Base-by-base conservation (phyloP, 1,140 invertebrate genomes). In the Ceratosolen solmsi region DNA sequence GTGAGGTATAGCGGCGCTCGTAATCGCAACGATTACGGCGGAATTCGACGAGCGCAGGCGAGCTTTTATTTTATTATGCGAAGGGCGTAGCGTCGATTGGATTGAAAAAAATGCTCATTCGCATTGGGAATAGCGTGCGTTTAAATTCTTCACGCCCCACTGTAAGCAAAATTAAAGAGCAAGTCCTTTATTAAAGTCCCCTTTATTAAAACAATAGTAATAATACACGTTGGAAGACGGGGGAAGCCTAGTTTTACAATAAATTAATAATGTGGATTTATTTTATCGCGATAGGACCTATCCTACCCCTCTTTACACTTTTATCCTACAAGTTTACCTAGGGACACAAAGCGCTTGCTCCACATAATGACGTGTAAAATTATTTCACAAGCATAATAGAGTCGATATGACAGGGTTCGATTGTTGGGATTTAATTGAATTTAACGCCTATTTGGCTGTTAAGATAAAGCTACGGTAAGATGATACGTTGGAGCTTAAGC, bases 21-120 rank as follows among this genome's bases (percentile, higher is more conserved):
- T 82, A 82, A 82, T 77, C 74, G 80, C 68, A 25, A 60, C 80
- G 80, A 82, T 82, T 82, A 82, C 80, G 51, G 13, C 71, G 74
- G 74, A 77, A 82, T 82, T 82, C 75, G 60, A 76, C 63, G 60
- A 60, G 74, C 38, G 17, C 83, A 49, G 11, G 54, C n/a, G 75
- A 56, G 78, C 51, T 76, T 79, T 78, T 63, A 78, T 83, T 83
- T 70, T 83, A 77, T 82, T 80, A 70, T 81, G 33, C 58, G 49
- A 76, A 46, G 73, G 79, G 65, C 11, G 70, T 78, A 38, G 75
- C 72, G 58, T 71, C 81, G 70, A 82, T 79, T 82, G 81, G 70
- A 82, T 82, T 79, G 71, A 79, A 80, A 79, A 70, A 73, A 73
- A 73, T 68, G 77, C 76, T 36, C 56, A 49, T 33, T 68, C 79